Percentiles rank a stretch among this genome's conserved stretches.
Evolutionary conservation across 2,888 invertebrate genomes (phyloP).

Genomic region (Parnassius apollo): DNA sequence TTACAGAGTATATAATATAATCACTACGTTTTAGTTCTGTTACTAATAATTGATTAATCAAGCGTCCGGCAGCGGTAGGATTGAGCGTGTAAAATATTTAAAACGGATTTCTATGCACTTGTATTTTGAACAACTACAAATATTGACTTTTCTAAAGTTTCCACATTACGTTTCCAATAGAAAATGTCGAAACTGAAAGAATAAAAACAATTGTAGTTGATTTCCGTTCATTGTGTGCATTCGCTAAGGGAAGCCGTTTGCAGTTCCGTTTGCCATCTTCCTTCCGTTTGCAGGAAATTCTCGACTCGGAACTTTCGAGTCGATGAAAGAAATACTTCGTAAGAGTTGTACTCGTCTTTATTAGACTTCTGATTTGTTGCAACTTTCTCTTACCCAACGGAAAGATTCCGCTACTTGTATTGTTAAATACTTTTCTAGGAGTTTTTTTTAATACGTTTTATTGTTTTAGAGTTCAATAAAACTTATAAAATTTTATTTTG

Average conservation of each 20-base stretch:
- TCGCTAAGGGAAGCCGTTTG: constrained; percentile 61
- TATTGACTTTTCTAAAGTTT: too few relatives aligned
- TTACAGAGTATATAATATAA: too few relatives aligned
- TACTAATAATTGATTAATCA: too few relatives aligned
- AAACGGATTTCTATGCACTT: too few relatives aligned
- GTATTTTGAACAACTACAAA: too few relatives aligned
- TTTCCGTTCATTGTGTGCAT: constrained; percentile 39
- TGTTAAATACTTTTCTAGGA: constrained; percentile 10
- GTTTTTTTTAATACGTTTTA: background rate
- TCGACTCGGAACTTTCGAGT: constrained; percentile 51
- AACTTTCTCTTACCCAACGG: constrained; percentile 39
- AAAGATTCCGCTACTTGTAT: constrained; percentile 37
- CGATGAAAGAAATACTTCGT: constrained; percentile 68
- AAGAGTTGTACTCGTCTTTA: constrained; percentile 51
- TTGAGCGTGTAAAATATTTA: too few relatives aligned
- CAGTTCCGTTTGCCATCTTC: constrained; percentile 54
- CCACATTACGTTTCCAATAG: too few relatives aligned
- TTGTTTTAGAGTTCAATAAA: background rate
- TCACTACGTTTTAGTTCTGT: too few relatives aligned
- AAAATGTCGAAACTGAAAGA: constrained; percentile 24
- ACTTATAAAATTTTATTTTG: background rate
- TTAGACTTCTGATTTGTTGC: constrained; percentile 55
- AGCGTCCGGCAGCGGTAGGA: too few relatives aligned
- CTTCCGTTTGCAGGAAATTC: constrained; percentile 53
- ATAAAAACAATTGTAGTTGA: constrained; percentile 28